A percentile compares a stretch with the other conserved stretches of the same genome.
phyloP scores from a whole-genome alignment of 92 coral and sea anemone species.

The Zoanthus gigantus region DNA sequence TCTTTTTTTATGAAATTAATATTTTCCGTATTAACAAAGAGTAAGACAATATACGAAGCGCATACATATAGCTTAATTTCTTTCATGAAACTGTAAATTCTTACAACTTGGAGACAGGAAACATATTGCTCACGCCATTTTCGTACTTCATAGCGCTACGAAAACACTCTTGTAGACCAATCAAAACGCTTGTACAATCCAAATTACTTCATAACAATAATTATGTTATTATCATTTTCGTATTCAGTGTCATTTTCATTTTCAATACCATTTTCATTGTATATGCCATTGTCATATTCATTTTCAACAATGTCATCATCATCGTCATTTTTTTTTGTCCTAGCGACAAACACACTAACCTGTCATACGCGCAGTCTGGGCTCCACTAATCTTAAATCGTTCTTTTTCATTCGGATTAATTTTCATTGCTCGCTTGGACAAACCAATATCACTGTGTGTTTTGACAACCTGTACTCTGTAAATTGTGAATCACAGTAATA shows the following conservation, averaged over 20 bases:
- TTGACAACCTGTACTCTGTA: slow-evolving; percentile 78
- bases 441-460: slow-evolving; percentile 87
- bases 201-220: background rate
- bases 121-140: too few relatives aligned
- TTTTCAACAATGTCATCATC: background rate
- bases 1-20: too few relatives aligned
- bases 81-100: too few relatives aligned
- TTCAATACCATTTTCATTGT: too few relatives aligned
- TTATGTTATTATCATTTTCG: background rate
- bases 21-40: too few relatives aligned
- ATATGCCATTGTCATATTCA: background rate
- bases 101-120: too few relatives aligned
- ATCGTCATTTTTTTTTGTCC: background rate
- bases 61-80: too few relatives aligned
- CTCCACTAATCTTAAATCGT: slow-evolving; percentile 75
- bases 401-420: slow-evolving; percentile 80
- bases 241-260: background rate
- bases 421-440: slow-evolving; percentile 77
- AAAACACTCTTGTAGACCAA: too few relatives aligned
- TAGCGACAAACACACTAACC: slow-evolving; percentile 53
- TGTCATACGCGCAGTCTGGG: slow-evolving; percentile 78
- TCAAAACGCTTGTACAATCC: too few relatives aligned
- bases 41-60: too few relatives aligned
- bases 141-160: too few relatives aligned
- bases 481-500: background rate